A percentile compares a stretch with the other conserved stretches of the same genome.
These are phyloP conservation scores for Polypterus senegalus DNA, from an alignment of 2,113 vertebrate genomes.

Conservation along the genomic window DNA sequence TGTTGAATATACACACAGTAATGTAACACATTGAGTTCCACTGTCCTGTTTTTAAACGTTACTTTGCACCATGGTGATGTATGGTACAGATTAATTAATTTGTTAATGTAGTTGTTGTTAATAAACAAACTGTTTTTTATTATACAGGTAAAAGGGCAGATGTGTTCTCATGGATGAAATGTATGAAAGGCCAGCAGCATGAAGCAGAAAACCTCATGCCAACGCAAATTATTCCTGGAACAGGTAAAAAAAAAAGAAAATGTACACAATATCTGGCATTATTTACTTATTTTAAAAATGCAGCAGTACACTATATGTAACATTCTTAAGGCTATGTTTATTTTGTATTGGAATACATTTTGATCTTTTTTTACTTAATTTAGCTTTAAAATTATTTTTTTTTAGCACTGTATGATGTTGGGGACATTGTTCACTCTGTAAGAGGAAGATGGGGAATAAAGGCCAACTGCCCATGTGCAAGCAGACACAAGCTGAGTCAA, in stretches of 20 bases:
- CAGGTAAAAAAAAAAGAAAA: slow-evolving; percentile 41
- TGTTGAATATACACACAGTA: too few relatives aligned
- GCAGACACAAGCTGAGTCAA: slow-evolving; percentile 48
- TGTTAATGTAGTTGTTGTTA: neutral
- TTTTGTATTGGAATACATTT: neutral
- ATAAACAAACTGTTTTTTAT: neutral
- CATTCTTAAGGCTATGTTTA: neutral
- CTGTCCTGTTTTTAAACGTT: too few relatives aligned
- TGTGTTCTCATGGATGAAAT: slow-evolving; percentile 60
- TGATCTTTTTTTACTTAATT: neutral
- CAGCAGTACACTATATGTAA: neutral
- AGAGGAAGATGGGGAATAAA: slow-evolving; percentile 65
- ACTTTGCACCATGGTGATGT: too few relatives aligned
- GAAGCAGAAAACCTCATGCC: slow-evolving; percentile 63
- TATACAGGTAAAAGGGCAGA: slow-evolving; percentile 40
- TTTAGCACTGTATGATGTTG: slow-evolving; percentile 64
- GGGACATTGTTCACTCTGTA: slow-evolving; percentile 60
- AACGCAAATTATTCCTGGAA: slow-evolving; percentile 65
- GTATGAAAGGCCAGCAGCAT: slow-evolving; percentile 56
- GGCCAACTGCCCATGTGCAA: slow-evolving; percentile 61
- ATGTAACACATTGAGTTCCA: too few relatives aligned
- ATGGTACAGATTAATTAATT: too few relatives aligned
- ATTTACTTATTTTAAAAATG: neutral
- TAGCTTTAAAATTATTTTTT: slow-evolving; percentile 1
- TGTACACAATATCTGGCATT: neutral